A percentile compares a stretch with the other conserved stretches of the same genome.
phyloP scores from a whole-genome alignment of 2,113 vertebrate species.

The Caranx ignobilis region DNA sequence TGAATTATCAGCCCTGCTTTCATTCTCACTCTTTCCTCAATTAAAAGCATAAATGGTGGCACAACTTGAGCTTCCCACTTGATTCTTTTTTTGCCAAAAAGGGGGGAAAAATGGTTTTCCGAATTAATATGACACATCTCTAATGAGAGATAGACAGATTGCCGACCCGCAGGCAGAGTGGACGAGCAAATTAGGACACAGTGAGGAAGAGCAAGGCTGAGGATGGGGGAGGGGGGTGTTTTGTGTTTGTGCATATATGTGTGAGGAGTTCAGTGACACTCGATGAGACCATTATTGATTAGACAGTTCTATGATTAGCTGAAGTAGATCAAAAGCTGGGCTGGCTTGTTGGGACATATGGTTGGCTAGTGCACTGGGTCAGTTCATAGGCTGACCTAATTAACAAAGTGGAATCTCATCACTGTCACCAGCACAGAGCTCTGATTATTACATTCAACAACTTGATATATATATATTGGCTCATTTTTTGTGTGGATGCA shows the following conservation, averaged over 20 bases:
- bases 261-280: conserved; percentile 40
- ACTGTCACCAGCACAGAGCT: conserved; percentile 23
- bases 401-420: conserved; percentile 37
- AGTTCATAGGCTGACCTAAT: conserved; percentile 59
- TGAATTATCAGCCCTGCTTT: conserved; percentile 34
- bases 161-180: conserved; percentile 52
- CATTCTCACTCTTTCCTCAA: background rate
- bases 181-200: conserved; percentile 58
- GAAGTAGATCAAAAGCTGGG: conserved; percentile 47
- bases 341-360: conserved; percentile 29
- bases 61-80: conserved; percentile 1
- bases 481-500: background rate
- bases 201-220: conserved; percentile 16
- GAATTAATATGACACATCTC: conserved; percentile 38
- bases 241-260: conserved; percentile 6
- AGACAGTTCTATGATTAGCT: conserved; percentile 61
- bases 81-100: conserved; percentile 39
- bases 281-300: conserved; percentile 69
- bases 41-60: conserved; percentile 10
- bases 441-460: background rate
- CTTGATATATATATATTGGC: background rate
- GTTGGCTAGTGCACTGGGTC: conserved; percentile 55
- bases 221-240: background rate
- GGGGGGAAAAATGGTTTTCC: conserved; percentile 32
- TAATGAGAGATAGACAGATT: conserved; percentile 59